Base-by-base conservation (phyloP, 1,140 invertebrate genomes). In the Bombyx mori region DNA sequence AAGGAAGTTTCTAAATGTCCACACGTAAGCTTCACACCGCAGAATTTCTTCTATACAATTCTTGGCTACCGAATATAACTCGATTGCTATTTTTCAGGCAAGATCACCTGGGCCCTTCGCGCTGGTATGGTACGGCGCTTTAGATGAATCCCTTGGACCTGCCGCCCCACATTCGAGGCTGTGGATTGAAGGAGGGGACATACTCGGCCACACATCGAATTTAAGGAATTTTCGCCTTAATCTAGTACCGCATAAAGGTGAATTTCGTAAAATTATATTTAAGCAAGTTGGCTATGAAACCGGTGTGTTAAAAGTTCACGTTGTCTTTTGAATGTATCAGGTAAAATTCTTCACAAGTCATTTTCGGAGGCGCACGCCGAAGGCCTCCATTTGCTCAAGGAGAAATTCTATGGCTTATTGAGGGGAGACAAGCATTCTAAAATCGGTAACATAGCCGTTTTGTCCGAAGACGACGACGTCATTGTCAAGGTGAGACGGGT, bases 361-460 rank as follows among this genome's bases (percentile, higher is more conserved):
- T 94, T 91, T 69, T 82, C 96, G 0, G 92, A 92, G 63, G 93
- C 94, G 0, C 88, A 91, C 44, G 89, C 93, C 0, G 90, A 91
- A n/a, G 92, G 93, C 4, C 77, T 97, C 1, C 90, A 94, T 66
- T 77, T 93, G 6, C 83, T 98, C 0, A 96, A 94, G 77, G 95
- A 98, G 79, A 93, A 93, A 10, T 89, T 96, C 1, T 89, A 94
- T 10, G 89, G 91, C 0, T 91, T 93, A 44, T 84, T 95, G 6
- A 88, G 90, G 54, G 66, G 92, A 5, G 89, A 90, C 6, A 85
- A 88, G 35, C 89, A 91, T 42, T 89, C 90, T 62, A 82, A 80
- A 0, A 89, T 90, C 4, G 76, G 88, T 0, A 83, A 88, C 7
- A 90, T 92, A 42, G 89, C 90, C 0, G 69, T 72, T 7, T 89